Evolutionary conservation across 2,797 vertebrate genomes (phyloP), one percentile per base, ranked within the genome.

Genomic region (Menidia menidia): DNA sequence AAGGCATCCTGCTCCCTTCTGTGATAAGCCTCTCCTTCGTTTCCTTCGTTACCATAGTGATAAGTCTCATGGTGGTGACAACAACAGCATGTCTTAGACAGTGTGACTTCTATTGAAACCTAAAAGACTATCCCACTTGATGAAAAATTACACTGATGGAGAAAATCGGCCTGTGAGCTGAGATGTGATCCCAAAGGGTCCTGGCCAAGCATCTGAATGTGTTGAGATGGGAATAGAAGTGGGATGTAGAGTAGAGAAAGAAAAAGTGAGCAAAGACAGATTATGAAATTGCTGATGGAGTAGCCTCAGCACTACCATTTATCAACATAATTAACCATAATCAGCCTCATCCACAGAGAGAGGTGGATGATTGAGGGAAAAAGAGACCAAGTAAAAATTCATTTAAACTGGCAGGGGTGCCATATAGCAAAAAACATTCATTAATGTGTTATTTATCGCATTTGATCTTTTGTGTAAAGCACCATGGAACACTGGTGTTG

Each of bases 261-360:
- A 47, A 83, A 73, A 64, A 77, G 63, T 66, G 77, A 70, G 81
- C 66, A 82, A 76, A 77, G 84, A 84, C 76, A 86, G 79, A 90
- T 91, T 87, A 83, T 82, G 66, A 90, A 90, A 89, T 25, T 82
- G 78, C 87, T 93, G 93, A 93, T 90, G 88, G 89, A 92, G 87
- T 81, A 85, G 78, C 85, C 84, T 87, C 83, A 88, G 88, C 83
- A 77, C 77, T 69, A 59, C 83, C 88, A 93, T 94, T 93, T 87
- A 93, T 94, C 92, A 92, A 87, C 87, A 82, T 94, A 93, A 95
- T 94, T 91, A 93, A 86, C 87, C 80, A 87, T 92, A 91, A 94
- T 94, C 92, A 90, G 82, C 61, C 44, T 58, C 62, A 89, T 92
- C 91, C 80, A 52, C 88, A 75, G 82, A 89, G 87, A 83, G 74